Percentiles rank a stretch among this genome's conserved stretches.
Evolutionary conservation across 1,140 invertebrate species (phyloP).

Genomic region (Plodia interpunctella): DNA sequence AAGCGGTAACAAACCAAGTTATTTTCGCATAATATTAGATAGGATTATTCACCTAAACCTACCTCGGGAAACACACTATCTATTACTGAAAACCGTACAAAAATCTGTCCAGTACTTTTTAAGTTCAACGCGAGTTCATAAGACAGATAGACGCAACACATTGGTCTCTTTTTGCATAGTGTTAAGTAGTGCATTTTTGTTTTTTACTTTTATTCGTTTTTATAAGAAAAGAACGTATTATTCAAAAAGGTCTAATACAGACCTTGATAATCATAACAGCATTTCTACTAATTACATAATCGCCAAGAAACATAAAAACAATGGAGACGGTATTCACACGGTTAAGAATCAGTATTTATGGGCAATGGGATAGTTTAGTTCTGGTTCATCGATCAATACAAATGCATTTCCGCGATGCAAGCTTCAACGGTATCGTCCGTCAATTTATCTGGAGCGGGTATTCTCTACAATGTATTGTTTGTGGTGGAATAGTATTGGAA

Average conservation of each 20-base stretch:
- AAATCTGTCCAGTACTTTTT: too few relatives aligned
- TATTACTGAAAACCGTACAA: too few relatives aligned
- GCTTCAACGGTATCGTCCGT: not conserved
- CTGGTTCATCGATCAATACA: not conserved
- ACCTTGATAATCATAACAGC: conserved; percentile 21
- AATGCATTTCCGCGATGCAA: conserved; percentile 4
- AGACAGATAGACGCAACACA: too few relatives aligned
- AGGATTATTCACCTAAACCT: too few relatives aligned
- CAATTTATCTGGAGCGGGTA: not conserved
- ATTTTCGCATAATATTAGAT: too few relatives aligned
- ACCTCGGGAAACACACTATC: too few relatives aligned
- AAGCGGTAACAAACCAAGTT: too few relatives aligned
- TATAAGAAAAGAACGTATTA: too few relatives aligned
- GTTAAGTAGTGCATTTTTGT: too few relatives aligned
- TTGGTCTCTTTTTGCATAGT: too few relatives aligned
- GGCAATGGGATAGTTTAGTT: not conserved
- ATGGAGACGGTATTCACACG: not conserved
- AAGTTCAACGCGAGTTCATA: too few relatives aligned
- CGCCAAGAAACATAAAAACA: not conserved
- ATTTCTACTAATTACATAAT: not conserved
- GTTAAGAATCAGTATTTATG: not conserved
- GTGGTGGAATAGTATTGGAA: not conserved
- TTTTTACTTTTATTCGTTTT: too few relatives aligned
- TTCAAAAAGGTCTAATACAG: not conserved
- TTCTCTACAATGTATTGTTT: not conserved